A percentile compares a stretch with the other conserved stretches of the same genome.
Conservation (phyloP, 2,888 invertebrate species). For the Trissoscelio sp. region DNA sequence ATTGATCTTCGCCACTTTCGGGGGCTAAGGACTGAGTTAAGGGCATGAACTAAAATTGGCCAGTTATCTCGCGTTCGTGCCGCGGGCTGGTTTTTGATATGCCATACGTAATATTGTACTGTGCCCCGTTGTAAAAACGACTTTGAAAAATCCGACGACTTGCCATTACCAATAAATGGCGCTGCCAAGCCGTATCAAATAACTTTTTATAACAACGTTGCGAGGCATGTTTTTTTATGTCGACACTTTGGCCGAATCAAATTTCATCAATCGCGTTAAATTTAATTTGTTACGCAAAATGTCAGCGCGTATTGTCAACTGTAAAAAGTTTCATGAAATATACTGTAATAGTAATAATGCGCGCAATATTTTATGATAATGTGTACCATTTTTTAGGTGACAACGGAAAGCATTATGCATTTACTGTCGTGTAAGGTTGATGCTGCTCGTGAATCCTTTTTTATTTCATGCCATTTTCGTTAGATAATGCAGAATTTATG, state of each 20-base stretch:
- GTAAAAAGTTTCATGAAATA: constrained; percentile 17
- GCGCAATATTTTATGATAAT: constrained; percentile 30
- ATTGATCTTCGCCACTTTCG: constrained; percentile 62
- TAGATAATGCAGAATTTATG: background rate
- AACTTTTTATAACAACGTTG: constrained; percentile 26
- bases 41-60: constrained; percentile 71
- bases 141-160: constrained; percentile 37
- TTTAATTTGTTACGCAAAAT: constrained; percentile 19
- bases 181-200: constrained; percentile 2
- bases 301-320: background rate
- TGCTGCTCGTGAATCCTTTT: constrained; percentile 29
- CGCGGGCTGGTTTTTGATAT: constrained; percentile 61
- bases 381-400: constrained; percentile 21
- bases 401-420: constrained; percentile 26
- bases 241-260: background rate
- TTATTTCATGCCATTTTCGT: background rate
- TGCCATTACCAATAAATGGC: constrained; percentile 32
- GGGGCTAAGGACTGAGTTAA: constrained; percentile 55
- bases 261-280: constrained; percentile 7
- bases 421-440: constrained; percentile 30
- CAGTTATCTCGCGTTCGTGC: constrained; percentile 67
- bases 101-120: constrained; percentile 30
- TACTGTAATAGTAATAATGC: constrained; percentile 24
- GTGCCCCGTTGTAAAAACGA: constrained; percentile 31
- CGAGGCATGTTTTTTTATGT: constrained; percentile 10